phyloP scores from a whole-genome alignment of 1,140 invertebrate species.

The Pseudomyrmex dendroicus region DNA sequence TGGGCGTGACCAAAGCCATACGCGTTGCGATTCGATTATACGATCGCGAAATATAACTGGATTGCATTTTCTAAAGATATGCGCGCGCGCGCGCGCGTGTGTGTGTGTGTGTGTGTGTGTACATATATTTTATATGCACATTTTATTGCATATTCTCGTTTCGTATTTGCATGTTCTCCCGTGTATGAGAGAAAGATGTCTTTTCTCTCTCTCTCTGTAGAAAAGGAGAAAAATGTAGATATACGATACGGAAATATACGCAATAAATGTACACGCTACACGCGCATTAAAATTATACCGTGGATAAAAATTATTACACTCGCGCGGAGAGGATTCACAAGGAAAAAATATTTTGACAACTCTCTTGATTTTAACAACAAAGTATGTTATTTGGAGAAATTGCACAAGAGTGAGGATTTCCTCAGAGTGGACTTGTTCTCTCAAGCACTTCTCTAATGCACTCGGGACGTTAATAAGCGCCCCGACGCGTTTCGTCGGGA shows the following conservation, averaged over 20 bases:
- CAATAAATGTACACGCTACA: too few relatives aligned
- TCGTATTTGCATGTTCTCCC: too few relatives aligned
- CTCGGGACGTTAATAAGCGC: conserved; percentile 30
- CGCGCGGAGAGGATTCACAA: not conserved
- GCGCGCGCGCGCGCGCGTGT: too few relatives aligned
- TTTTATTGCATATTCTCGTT: too few relatives aligned
- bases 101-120: too few relatives aligned
- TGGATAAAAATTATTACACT: too few relatives aligned
- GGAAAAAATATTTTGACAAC: not conserved
- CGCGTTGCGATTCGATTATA: not conserved
- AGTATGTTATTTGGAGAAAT: not conserved
- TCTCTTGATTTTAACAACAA: not conserved
- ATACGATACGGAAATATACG: too few relatives aligned
- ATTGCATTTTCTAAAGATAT: not conserved
- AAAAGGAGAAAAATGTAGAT: too few relatives aligned
- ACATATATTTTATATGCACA: too few relatives aligned
- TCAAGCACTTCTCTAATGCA: not conserved
- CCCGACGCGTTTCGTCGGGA: conserved; percentile 19
- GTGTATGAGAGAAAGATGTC: too few relatives aligned
- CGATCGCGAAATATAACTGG: not conserved
- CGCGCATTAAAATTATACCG: too few relatives aligned
- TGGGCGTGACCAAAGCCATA: not conserved
- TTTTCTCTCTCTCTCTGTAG: too few relatives aligned
- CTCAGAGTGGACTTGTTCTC: not conserved
- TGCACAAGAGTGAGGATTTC: not conserved